These are phyloP conservation scores for Palythoa grandis DNA, from an alignment of 92 coral and sea anemone species.

Conservation along the genomic window DNA sequence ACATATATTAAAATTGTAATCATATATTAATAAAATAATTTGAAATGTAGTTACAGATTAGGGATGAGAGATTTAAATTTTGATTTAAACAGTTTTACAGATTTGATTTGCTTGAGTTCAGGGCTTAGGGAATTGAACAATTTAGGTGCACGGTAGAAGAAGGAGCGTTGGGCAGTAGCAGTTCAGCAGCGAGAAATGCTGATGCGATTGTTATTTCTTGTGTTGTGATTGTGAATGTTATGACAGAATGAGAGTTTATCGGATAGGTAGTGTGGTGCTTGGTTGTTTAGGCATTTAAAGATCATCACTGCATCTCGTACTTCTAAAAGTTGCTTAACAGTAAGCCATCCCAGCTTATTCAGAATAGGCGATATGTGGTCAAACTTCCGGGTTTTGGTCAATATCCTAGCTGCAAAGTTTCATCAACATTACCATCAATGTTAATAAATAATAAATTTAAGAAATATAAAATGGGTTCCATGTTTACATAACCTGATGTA, in stretches of 20 bases:
- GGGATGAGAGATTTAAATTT: background rate
- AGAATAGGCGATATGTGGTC: background rate
- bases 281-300: background rate
- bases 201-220: constrained; percentile 12
- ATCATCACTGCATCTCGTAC: constrained; percentile 10
- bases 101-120: constrained; percentile 22
- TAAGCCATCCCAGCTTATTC: background rate
- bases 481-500: too few relatives aligned
- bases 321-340: too few relatives aligned
- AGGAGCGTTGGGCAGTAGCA: constrained; percentile 37
- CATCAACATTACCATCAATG: too few relatives aligned
- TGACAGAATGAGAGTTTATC: constrained; percentile 8
- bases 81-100: constrained; percentile 5
- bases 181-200: constrained; percentile 48
- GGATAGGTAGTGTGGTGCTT: background rate
- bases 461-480: too few relatives aligned
- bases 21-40: background rate
- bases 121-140: background rate
- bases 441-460: too few relatives aligned
- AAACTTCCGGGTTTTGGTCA: background rate
- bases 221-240: constrained; percentile 15
- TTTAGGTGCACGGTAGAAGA: too few relatives aligned
- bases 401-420: background rate
- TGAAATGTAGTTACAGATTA: too few relatives aligned
- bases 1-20: constrained; percentile 8